Evolutionary conservation across 2,113 vertebrate genomes (phyloP), one percentile per base, ranked within the genome.

Genomic region (Thymallus thymallus): DNA sequence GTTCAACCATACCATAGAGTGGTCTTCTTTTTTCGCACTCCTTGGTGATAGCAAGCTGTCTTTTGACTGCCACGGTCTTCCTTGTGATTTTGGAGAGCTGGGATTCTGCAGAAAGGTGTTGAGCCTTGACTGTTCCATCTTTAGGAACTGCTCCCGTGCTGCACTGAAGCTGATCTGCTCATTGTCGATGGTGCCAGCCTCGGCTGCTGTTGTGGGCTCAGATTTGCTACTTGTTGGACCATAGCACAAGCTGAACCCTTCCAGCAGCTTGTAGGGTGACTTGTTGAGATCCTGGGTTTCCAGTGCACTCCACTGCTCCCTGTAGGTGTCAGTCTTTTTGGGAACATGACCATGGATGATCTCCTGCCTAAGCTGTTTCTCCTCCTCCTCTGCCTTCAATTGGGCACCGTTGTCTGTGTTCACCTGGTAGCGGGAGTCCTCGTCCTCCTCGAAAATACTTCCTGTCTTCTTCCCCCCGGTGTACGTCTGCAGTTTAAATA

Each of bases 111-210:
- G 26, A 65, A 79, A 14, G n/a, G 80, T 0, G 20, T 32, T 79
- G 0, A 84, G 77, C 51, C 0, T 86, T 18, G 69, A 83, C 77
- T 91, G 91, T 69, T 99, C 98, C 88, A 98, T 92, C 74, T 83
- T 85, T 45, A 97, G 68, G 82, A 99, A 99, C 85, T 96, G 97
- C 78, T 93, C 90, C 1, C 96, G 90, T 0, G 93, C 95, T 0
- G 93, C 76, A 0, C 87, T 90, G 78, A 98, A 99, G 83, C 94
- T 91, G 20, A 97, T 98, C 83, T 95, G 94, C 61, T 94, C 92
- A 0, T 85, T 92, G 82, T 95, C 89, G 0, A 96, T 73, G 0
- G 72, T 77, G 0, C 91, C 92, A 0, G 88, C 72, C n/a, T 87
- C 80, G 0, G 78, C 69, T 4, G 77, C 16, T 0, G 10, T 4